Evolutionary conservation across 2,113 vertebrate species (phyloP).

Genomic region (Elaphurus davidianus): DNA sequence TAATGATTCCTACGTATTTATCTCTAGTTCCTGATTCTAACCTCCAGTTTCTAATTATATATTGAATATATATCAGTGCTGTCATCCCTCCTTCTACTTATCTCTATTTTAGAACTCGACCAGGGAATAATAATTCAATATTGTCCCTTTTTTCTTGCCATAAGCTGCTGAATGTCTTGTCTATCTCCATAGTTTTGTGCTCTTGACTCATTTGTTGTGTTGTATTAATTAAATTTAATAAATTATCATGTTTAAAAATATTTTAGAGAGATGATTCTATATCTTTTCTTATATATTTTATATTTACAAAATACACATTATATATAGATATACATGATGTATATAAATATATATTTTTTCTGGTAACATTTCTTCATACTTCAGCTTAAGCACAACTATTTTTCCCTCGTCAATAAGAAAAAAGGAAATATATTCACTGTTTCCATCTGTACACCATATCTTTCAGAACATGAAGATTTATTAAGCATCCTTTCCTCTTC

Average conservation of each 20-base stretch:
- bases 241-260: not conserved
- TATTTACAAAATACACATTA: not conserved
- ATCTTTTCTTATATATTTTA: not conserved
- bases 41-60: not conserved
- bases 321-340: not conserved
- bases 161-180: not conserved
- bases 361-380: not conserved
- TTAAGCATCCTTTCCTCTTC: not conserved
- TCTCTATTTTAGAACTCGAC: not conserved
- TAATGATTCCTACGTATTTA: not conserved
- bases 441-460: not conserved
- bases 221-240: not conserved
- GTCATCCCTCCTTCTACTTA: not conserved
- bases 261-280: not conserved
- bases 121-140: not conserved
- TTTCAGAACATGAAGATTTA: not conserved
- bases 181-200: not conserved
- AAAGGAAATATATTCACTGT: not conserved
- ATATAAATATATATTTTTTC: not conserved
- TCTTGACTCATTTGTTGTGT: not conserved
- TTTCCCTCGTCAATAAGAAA: not conserved
- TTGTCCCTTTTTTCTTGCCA: not conserved
- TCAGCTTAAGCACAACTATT: not conserved
- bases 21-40: not conserved
- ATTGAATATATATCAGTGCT: not conserved